Evolutionary conservation across 2,797 vertebrate genomes (phyloP).

Genomic region (Acestrorhynchus altus): DNA sequence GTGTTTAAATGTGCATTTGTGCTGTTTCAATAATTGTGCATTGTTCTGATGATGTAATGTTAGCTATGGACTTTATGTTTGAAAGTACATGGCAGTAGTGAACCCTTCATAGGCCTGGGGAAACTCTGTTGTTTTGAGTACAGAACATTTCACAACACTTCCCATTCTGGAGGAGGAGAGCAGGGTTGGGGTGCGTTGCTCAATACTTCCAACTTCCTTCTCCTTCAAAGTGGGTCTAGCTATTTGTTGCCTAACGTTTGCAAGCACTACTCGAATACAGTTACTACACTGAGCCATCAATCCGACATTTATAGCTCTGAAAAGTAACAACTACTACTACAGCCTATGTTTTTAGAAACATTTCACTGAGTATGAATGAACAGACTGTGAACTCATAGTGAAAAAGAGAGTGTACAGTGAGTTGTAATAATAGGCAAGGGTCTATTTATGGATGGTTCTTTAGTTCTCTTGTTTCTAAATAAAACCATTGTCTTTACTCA

Average conservation of each 20-base stretch:
- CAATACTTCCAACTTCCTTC: conserved; percentile 79
- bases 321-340: conserved; percentile 60
- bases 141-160: conserved; percentile 76
- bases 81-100: conserved; percentile 13
- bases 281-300: conserved; percentile 14
- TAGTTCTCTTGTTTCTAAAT: too few species aligned
- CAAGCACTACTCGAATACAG: conserved; percentile 30
- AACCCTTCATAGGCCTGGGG: conserved; percentile 21
- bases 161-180: conserved; percentile 71
- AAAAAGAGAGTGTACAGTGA: too few species aligned
- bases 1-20: too few species aligned
- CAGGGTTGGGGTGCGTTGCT: conserved; percentile 72
- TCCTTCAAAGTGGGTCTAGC: conserved; percentile 63
- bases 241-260: conserved; percentile 66
- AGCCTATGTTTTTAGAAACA: neutral
- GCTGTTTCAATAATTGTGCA: too few species aligned
- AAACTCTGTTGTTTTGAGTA: conserved; percentile 69
- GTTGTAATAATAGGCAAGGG: too few species aligned
- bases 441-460: too few species aligned
- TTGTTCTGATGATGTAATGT: neutral
- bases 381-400: neutral
- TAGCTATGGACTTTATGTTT: conserved; percentile 33
- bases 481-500: too few species aligned
- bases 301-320: conserved; percentile 19
- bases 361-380: neutral